A percentile compares a stretch with the other conserved stretches of the same genome.
These are phyloP conservation scores for Thaleichthys pacificus DNA, from an alignment of 2,797 vertebrate genomes.

Conservation along the genomic window DNA sequence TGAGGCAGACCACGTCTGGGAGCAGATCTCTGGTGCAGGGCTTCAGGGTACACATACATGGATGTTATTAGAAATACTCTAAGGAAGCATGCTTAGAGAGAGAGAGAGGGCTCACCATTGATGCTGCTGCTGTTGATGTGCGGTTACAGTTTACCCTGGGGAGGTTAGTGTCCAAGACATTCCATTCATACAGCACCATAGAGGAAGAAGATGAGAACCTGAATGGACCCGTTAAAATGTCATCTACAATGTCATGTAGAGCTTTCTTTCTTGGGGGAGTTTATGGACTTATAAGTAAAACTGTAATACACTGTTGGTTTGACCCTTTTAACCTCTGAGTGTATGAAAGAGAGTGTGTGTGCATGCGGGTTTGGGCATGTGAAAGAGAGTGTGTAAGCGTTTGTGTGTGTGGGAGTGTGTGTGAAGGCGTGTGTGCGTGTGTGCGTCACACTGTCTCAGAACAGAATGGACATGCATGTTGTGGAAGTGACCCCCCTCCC, in stretches of 20 bases:
- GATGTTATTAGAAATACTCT: background rate
- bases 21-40: background rate
- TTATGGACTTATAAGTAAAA: background rate
- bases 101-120: background rate
- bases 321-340: background rate
- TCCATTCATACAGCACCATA: background rate
- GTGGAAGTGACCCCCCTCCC: constrained; percentile 28
- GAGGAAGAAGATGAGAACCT: background rate
- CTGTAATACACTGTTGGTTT: background rate
- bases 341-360: background rate
- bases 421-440: background rate
- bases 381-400: background rate
- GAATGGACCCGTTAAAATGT: background rate
- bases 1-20: background rate
- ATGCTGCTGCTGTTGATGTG: background rate
- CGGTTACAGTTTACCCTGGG: background rate
- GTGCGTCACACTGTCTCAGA: constrained; percentile 8
- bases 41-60: background rate
- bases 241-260: background rate
- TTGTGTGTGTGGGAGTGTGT: background rate
- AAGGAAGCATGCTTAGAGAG: background rate
- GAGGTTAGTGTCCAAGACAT: background rate
- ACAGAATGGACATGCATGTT: constrained; percentile 26
- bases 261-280: background rate
- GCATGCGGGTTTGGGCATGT: background rate